Evolutionary conservation across 2,888 invertebrate species (phyloP), one percentile per base, ranked within the genome.

Genomic region (Steinernema hermaphroditum): DNA sequence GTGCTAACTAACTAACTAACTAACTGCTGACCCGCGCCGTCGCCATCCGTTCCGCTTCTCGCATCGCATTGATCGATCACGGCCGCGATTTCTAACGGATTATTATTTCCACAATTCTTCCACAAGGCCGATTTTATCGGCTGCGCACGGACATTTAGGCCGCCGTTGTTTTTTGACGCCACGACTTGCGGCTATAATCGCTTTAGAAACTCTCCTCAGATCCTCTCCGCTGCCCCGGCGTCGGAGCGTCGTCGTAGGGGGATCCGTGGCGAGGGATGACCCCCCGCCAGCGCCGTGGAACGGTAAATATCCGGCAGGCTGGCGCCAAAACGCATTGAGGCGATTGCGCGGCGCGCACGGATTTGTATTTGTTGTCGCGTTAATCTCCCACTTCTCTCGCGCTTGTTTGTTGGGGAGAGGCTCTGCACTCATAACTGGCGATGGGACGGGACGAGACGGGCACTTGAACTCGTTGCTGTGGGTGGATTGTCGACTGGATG

Each of bases 261-360:
- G 46, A 46, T 46, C 19, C 16, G 16, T 9, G 9, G n/a, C n/a
- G 37, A 27, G 6, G 54, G 24, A 24, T 54, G 54, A 54, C 54
- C 54, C 54, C 54, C 54, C n/a, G 27, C n/a, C 22, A 24, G 6
- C 22, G 27, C 6, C 6, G 24, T 54, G 54, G 54, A 54, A 54
- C 54, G 54, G 54, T 54, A 54, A 54, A 54, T 54, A 54, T 54
- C 54, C 54, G 54, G 54, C 54, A 27, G 27, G 54, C 54, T 54
- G 54, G 54, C 54, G 54, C 54, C 54, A 54, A 27, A 14, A 2
- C 24, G 24, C 14, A 54, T 54, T 54, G 24, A 6, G 49, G 6
- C 12, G 54, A 22, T 46, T 46, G 6, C 46, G 46, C 8, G 43
- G 14, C 12, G 6, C 6, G 54, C 22, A 27, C 22, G 54, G 54